Conservation (phyloP, 2,113 vertebrate species). For the Oophaga pumilio region DNA sequence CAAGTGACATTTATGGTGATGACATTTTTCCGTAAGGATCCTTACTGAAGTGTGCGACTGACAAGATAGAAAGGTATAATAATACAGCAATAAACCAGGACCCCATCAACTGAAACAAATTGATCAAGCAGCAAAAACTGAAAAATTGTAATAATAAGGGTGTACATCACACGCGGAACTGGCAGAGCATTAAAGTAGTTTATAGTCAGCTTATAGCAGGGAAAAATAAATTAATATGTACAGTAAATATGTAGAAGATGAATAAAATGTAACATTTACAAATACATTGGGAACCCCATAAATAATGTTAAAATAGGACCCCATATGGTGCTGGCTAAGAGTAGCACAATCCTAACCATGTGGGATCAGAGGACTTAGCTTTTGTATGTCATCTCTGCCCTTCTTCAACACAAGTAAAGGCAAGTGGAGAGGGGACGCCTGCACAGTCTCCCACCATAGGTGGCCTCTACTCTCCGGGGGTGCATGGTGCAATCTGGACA, state of each 20-base stretch:
- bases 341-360: too few relatives aligned
- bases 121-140: neutral
- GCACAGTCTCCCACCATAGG: too few relatives aligned
- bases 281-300: neutral
- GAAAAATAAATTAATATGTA: neutral
- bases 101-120: neutral
- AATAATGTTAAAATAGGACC: too few relatives aligned
- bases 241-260: neutral
- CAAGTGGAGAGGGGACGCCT: too few relatives aligned
- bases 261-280: neutral
- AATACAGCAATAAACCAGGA: neutral
- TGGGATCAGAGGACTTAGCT: too few relatives aligned
- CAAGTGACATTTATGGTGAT: neutral
- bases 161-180: neutral
- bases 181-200: neutral
- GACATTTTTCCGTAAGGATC: neutral
- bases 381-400: too few relatives aligned
- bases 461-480: too few relatives aligned
- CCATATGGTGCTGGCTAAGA: too few relatives aligned
- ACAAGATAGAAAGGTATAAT: slow-evolving; percentile 1
- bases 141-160: neutral
- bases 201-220: neutral
- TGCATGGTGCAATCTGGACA: too few relatives aligned
- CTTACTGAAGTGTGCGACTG: neutral
- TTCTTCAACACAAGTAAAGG: too few relatives aligned